Percentiles rank a stretch among this genome's conserved stretches.
These are phyloP conservation scores for Geopemphigus sp. DNA, from an alignment of 1,140 invertebrate genomes.

Conservation along the genomic window DNA sequence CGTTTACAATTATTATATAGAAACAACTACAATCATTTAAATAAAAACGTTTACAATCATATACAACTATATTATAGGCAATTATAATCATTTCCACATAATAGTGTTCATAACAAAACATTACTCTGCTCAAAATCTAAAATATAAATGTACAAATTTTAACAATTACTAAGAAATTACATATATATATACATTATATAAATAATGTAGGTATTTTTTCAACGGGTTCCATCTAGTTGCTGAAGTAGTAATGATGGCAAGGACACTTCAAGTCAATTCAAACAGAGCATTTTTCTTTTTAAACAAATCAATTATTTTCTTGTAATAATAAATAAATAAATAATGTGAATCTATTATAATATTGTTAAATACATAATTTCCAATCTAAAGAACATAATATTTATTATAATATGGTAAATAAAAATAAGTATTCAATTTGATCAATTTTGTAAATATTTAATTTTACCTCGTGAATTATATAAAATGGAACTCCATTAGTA, in stretches of 20 bases:
- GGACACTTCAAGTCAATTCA: conserved; percentile 19
- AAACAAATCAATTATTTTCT: conserved; percentile 63
- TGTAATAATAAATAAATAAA: too few relatives aligned
- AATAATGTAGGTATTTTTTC: conserved; percentile 56
- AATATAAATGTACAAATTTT: too few relatives aligned
- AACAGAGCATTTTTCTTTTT: conserved; percentile 56
- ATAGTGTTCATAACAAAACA: too few relatives aligned
- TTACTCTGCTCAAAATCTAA: too few relatives aligned
- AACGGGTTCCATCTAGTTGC: conserved; percentile 67
- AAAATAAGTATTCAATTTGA: conserved; percentile 28
- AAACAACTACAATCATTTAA: too few relatives aligned
- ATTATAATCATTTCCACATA: too few relatives aligned
- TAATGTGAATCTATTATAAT: conserved; percentile 66
- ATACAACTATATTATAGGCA: too few relatives aligned
- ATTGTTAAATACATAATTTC: conserved; percentile 51
- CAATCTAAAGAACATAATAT: conserved; percentile 49
- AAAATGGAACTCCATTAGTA: conserved; percentile 64
- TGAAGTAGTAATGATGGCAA: conserved; percentile 60
- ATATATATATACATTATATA: conserved; percentile 12
- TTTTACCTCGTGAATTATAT: conserved; percentile 70
- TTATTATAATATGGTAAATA: neutral
- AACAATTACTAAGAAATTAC: neutral
- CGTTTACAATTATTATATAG: too few relatives aligned
- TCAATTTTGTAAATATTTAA: neutral
- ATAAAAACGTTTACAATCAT: too few relatives aligned